These are phyloP conservation scores for Okapia johnstoni DNA, from an alignment of 2,113 vertebrate species.

Conservation along the genomic window DNA sequence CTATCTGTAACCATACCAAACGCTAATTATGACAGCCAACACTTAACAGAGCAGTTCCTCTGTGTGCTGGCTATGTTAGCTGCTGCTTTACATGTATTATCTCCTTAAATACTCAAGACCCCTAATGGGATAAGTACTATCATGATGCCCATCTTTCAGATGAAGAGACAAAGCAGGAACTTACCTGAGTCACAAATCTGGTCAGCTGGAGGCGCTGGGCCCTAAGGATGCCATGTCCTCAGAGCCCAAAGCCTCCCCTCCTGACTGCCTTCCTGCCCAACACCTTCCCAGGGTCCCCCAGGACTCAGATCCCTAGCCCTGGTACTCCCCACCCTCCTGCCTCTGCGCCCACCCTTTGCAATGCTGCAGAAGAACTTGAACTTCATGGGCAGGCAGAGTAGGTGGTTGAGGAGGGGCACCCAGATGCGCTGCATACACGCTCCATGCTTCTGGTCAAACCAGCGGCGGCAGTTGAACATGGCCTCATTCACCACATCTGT, in stretches of 20 bases:
- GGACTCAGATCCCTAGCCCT: not conserved
- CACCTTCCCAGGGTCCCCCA: not conserved
- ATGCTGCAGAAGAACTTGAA: constrained; percentile 87
- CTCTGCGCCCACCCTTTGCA: constrained; percentile 75
- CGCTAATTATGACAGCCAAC: rapidly evolving
- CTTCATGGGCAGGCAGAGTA: constrained; percentile 93
- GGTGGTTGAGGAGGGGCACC: constrained; percentile 83
- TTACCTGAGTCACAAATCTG: too few species aligned
- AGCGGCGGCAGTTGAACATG: constrained; percentile 78
- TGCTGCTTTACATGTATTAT: not conserved
- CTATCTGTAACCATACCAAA: not conserved
- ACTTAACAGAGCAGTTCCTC: not conserved
- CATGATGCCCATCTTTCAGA: not conserved
- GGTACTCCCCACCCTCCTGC: not conserved
- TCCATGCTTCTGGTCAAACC: constrained; percentile 79
- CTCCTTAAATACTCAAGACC: not conserved
- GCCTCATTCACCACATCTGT: constrained; percentile 83
- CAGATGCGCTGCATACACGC: constrained; percentile 67
- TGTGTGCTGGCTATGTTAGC: not conserved
- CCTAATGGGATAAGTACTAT: not conserved
- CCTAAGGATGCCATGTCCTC: not conserved
- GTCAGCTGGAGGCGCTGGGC: not conserved
- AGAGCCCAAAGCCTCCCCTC: rapidly evolving
- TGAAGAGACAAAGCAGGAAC: not conserved
- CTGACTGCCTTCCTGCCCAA: not conserved